Evolutionary conservation across 2,797 vertebrate genomes (phyloP), one percentile per base, ranked within the genome.

Genomic region (Sciurus carolinensis): DNA sequence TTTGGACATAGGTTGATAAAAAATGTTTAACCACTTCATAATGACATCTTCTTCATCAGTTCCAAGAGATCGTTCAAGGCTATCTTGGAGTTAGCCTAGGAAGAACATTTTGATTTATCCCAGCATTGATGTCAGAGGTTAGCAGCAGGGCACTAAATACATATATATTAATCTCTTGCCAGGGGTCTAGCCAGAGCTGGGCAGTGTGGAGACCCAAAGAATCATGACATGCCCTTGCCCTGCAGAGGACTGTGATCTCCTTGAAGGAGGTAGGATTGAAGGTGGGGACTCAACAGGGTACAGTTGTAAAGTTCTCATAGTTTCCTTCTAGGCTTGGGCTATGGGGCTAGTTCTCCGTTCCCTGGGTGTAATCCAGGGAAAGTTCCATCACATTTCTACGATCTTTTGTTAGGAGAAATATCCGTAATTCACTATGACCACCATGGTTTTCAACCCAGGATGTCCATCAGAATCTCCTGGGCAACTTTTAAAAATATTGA

Each of bases 371-470:
- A 59, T 54, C 15, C 47, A 59, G 42, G 18, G 57, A 64, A 87
- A 59, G 12, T 85, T 95, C 24, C 20, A 0, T 73, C 28, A 91
- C 17, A 77, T 87, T 91, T 67, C 69, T 91, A 91, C 36, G 33
- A 67, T 66, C 85, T 90, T 96, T 80, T 89, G 73, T 94, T 96
- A 86, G 73, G 47, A 89, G 86, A 93, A 64, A 72, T 64, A 17
- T 90, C 88, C 81, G 86, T 90, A 76, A 94, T 86, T 92, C 62
- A 72, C 30, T 75, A 88, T 95, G 24, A 71, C 39, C 26, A 83
- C n/a, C 13, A 33, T 75, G 67, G 30, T 69, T 94, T 96, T 83
- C 76, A 90, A 73, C n/a, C 42, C 7, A 9, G 77, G n/a, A 39
- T 86, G 52, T 47, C 39, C 64, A 92, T 90, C 64, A 90, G 64